These are phyloP conservation scores for Cyprinella venusta DNA, from an alignment of 2,797 vertebrate genomes.

Conservation along the genomic window DNA sequence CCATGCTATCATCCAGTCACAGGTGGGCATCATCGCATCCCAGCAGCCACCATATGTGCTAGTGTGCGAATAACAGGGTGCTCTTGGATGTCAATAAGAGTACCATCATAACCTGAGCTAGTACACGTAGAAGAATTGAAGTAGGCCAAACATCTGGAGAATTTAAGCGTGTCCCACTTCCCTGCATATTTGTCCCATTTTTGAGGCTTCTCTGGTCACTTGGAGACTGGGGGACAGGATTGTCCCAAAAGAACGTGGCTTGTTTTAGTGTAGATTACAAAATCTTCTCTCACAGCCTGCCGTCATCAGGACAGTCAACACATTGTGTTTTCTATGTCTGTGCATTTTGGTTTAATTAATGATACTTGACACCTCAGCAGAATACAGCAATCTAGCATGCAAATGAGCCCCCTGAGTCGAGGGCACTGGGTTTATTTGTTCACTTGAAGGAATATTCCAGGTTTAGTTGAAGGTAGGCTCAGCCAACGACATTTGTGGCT, in stretches of 20 bases:
- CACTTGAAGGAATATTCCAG: background rate
- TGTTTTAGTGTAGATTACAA: constrained; percentile 44
- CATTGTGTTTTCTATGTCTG: background rate
- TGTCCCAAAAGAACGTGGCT: constrained; percentile 34
- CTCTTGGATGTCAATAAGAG: background rate
- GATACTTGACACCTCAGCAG: background rate
- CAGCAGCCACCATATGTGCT: background rate
- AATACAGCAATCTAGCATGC: background rate
- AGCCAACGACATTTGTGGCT: background rate
- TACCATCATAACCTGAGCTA: constrained; percentile 21
- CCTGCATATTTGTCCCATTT: constrained; percentile 49
- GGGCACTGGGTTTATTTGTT: background rate
- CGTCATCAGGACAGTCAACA: background rate
- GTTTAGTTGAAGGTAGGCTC: background rate
- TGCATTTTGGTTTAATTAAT: constrained; percentile 18
- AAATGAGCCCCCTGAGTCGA: background rate
- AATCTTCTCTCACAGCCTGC: background rate
- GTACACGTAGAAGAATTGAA: constrained; percentile 40
- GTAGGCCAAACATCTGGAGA: constrained; percentile 47
- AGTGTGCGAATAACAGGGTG: background rate
- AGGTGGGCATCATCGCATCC: constrained; percentile 79
- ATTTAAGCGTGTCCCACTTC: constrained; percentile 65
- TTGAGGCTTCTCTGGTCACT: constrained; percentile 28
- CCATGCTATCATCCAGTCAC: constrained; percentile 94
- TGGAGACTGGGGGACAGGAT: constrained; percentile 11